Conservation (phyloP, 2,113 vertebrate species). For the Apus apus region DNA sequence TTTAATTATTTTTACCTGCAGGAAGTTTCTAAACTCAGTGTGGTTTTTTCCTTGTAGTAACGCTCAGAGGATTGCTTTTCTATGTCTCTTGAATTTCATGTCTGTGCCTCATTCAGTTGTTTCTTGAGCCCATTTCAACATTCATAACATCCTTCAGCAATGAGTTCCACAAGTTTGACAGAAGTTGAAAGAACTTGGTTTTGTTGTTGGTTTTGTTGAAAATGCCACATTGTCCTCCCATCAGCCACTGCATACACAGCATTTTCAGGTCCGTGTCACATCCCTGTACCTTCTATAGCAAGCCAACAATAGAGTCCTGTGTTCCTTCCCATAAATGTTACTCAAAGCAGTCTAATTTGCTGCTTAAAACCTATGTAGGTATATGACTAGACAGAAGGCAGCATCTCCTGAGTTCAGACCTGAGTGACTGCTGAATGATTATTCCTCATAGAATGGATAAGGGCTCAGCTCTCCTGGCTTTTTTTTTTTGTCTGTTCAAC, state of each 20-base stretch:
- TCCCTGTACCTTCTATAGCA: neutral
- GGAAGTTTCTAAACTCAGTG: neutral
- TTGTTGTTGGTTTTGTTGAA: neutral
- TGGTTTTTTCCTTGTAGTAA: neutral
- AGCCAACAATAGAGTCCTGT: neutral
- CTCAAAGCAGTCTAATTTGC: neutral
- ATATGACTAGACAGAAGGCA: neutral
- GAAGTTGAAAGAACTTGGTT: neutral
- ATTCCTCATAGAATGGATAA: neutral
- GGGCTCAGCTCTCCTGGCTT: neutral
- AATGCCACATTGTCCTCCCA: neutral
- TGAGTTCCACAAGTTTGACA: neutral
- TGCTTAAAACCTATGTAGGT: neutral
- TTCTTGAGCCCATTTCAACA: neutral
- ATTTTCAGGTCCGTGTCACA: neutral
- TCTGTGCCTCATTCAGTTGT: neutral
- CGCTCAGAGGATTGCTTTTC: neutral
- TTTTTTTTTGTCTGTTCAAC: neutral
- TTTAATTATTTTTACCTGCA: neutral
- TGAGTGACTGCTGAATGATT: neutral
- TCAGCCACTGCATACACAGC: neutral
- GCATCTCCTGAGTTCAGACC: neutral
- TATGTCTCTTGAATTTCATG: neutral
- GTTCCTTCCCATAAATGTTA: neutral
- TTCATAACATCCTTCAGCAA: neutral